Base-by-base conservation (phyloP, 2,113 vertebrate species). In the Lates calcarifer region DNA sequence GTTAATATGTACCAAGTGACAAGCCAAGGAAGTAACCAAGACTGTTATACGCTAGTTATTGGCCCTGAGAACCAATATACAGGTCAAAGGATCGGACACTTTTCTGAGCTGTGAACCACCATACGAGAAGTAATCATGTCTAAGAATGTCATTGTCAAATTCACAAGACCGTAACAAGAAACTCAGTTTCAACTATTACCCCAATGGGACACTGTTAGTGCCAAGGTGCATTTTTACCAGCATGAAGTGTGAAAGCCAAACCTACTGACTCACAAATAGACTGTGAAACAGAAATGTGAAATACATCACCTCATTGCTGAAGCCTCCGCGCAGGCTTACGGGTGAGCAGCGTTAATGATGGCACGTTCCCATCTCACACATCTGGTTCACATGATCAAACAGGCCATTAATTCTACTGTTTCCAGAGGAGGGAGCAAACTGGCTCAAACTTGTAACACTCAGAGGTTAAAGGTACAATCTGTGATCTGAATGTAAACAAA, bases 1-100 rank as follows among this genome's bases (percentile, higher is more conserved):
- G 85, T 92, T 93, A 92, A 93, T 88, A 79, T 39, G 90, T 92
- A 92, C 90, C 89, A 91, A 95, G 90, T 79, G 91, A 94, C 90
- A 93, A 18, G 17, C 68, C 73, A 68, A 87, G 87, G 88, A 93
- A 94, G 86, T 91, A 90, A 91, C 87, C 89, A 88, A 83, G 91
- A 91, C 84, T 86, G 88, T 93, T 83, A 83, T 81, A 87, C 76
- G 74, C 78, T 8, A 49, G 88, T 94, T 92, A 91, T 77, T 87
- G 89, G 91, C 83, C 85, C 85, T 41, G 37, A 85, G 91, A 93
- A 93, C 86, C 87, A 86, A 86, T 85, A 82, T 77, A 83, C 77
- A 84, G 81, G 92, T 94, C 91, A 93, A 68, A 79, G 58, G 81
- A 73, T 79, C 49, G 35, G 77, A 55, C 81, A 65, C 78, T 79